These are phyloP conservation scores for Caenorhabditis sp. DNA, from an alignment of 2,888 invertebrate genomes.

Conservation along the genomic window DNA sequence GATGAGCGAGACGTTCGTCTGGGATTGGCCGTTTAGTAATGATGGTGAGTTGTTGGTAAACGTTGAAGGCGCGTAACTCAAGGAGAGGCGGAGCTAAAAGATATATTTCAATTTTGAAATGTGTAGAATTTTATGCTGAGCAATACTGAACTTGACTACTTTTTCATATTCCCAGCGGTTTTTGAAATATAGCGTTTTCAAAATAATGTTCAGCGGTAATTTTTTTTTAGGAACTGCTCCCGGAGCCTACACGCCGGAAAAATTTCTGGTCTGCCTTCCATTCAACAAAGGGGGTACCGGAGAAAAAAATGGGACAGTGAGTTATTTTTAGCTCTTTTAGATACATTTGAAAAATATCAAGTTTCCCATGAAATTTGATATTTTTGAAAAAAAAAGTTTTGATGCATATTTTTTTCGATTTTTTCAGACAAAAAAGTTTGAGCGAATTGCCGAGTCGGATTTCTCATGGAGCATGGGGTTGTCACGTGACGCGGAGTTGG, in stretches of 20 bases:
- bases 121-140: background rate
- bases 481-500: slow-evolving; percentile 74
- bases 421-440: slow-evolving; percentile 81
- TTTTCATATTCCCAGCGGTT: background rate
- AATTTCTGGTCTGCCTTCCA: slow-evolving; percentile 80
- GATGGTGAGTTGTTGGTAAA: slow-evolving; percentile 72
- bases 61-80: too few species aligned
- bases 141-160: background rate
- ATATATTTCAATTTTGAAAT: too few species aligned
- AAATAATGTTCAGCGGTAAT: background rate
- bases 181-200: background rate
- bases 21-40: slow-evolving; percentile 81
- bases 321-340: background rate
- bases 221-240: slow-evolving; percentile 75
- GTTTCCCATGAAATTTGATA: background rate
- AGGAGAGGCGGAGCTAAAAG: too few species aligned
- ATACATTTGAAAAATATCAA: slow-evolving; percentile 10
- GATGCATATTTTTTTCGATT: too few species aligned
- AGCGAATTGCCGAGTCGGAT: slow-evolving; percentile 78
- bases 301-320: slow-evolving; percentile 79
- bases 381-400: background rate
- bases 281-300: slow-evolving; percentile 82
- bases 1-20: slow-evolving; percentile 73
- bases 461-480: slow-evolving; percentile 81
- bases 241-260: slow-evolving; percentile 80